phyloP scores from a whole-genome alignment of 2,797 vertebrate genomes.

The Staurois parvus region DNA sequence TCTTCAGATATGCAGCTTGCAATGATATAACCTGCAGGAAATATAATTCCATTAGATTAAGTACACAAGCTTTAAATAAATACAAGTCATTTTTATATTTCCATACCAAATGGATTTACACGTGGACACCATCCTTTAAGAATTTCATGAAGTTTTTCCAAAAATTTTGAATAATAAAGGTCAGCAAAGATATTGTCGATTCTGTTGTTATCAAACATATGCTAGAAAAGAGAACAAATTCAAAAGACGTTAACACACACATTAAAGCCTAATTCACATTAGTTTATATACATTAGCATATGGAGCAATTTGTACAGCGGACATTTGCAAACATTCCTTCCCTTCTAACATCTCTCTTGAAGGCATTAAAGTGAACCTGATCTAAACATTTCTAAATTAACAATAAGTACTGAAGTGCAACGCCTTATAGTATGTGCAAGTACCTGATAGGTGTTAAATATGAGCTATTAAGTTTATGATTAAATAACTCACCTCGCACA shows the following conservation, averaged over 20 bases:
- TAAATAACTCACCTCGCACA: too few relatives aligned
- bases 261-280: background rate
- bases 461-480: too few relatives aligned
- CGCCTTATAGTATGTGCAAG: too few relatives aligned
- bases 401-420: too few relatives aligned
- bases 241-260: background rate
- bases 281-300: background rate
- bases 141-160: slow-evolving; percentile 65
- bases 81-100: background rate
- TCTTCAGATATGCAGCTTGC: slow-evolving; percentile 64
- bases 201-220: slow-evolving; percentile 65
- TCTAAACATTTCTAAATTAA: too few relatives aligned
- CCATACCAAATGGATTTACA: slow-evolving; percentile 64
- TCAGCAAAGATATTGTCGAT: slow-evolving; percentile 67
- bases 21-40: slow-evolving; percentile 56
- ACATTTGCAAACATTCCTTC: too few relatives aligned
- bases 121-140: slow-evolving; percentile 64
- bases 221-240: slow-evolving; percentile 38
- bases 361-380: too few relatives aligned
- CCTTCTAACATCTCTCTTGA: too few relatives aligned
- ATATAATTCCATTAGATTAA: background rate
- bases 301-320: too few relatives aligned
- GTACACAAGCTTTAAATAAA: background rate
- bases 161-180: slow-evolving; percentile 65
- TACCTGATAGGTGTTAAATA: too few relatives aligned